Conservation (phyloP, 2,797 vertebrate genomes). For the Leucoraja ocellata region DNA sequence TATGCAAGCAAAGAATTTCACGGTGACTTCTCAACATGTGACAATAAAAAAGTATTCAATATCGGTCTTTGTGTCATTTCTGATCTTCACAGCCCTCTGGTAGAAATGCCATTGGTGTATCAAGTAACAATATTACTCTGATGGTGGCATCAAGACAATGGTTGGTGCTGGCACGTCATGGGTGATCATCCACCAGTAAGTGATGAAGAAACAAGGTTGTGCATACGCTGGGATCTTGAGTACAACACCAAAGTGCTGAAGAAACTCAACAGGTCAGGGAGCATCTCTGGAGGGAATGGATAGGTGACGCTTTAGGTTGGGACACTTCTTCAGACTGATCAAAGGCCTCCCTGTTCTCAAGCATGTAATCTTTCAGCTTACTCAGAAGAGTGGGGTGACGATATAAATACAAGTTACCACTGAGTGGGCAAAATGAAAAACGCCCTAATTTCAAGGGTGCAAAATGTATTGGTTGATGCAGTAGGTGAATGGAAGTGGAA, state of each 20-base stretch:
- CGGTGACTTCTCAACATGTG: too few species aligned
- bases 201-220: not conserved
- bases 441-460: not conserved
- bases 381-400: not conserved
- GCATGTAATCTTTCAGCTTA: not conserved
- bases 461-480: not conserved
- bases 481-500: not conserved
- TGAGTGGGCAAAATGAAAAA: not conserved
- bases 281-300: too few species aligned
- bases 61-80: not conserved
- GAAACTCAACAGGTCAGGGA: too few species aligned
- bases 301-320: too few species aligned
- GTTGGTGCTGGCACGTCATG: too few species aligned
- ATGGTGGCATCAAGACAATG: not conserved
- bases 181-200: too few species aligned
- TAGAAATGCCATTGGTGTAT: not conserved
- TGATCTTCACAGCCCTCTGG: not conserved
- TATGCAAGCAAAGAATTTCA: too few species aligned
- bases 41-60: too few species aligned
- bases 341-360: not conserved
- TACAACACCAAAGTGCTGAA: too few species aligned
- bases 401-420: not conserved
- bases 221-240: too few species aligned
- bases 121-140: not conserved
- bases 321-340: too few species aligned